Evolutionary conservation across 2,797 vertebrate genomes (phyloP).

Genomic region (Cetoscarus ocellatus): DNA sequence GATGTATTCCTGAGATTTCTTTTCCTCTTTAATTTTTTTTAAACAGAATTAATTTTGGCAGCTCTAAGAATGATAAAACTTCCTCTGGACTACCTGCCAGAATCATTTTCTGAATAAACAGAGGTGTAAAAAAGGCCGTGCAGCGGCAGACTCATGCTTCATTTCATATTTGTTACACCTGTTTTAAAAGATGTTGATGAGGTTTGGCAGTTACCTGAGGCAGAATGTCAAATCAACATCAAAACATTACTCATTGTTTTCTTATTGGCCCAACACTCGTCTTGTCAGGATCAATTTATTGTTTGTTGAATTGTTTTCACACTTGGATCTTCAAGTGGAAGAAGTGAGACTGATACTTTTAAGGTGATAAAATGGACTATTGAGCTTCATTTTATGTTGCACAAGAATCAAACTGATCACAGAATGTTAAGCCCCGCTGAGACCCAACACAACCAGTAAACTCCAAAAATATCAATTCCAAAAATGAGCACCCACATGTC

Average conservation of each 20-base stretch:
- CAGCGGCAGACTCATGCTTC: slow-evolving; percentile 12
- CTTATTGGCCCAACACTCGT: slow-evolving; percentile 25
- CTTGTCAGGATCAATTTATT: neutral
- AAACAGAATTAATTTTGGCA: slow-evolving; percentile 27
- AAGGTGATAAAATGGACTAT: neutral
- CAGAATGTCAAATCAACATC: slow-evolving; percentile 24
- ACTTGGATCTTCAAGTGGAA: slow-evolving; percentile 26
- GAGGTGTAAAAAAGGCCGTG: slow-evolving; percentile 18
- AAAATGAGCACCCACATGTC: neutral
- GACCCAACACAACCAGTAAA: no score
- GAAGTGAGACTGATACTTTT: neutral
- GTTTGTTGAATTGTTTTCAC: slow-evolving; percentile 21
- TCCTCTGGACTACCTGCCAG: slow-evolving; percentile 30
- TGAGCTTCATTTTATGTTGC: neutral
- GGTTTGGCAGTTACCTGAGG: slow-evolving; percentile 39
- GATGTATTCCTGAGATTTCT: neutral
- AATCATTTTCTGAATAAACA: slow-evolving; percentile 28
- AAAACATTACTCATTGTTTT: slow-evolving; percentile 32
- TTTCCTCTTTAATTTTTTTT: slow-evolving; percentile 1
- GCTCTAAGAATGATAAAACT: slow-evolving; percentile 10
- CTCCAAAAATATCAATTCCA: neutral
- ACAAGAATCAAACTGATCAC: neutral
- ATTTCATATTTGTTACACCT: slow-evolving; percentile 42
- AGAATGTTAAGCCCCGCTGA: neutral
- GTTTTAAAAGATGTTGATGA: slow-evolving; percentile 48